These are phyloP conservation scores for Lobophora halterata DNA, from an alignment of 2,888 invertebrate genomes.

Conservation along the genomic window DNA sequence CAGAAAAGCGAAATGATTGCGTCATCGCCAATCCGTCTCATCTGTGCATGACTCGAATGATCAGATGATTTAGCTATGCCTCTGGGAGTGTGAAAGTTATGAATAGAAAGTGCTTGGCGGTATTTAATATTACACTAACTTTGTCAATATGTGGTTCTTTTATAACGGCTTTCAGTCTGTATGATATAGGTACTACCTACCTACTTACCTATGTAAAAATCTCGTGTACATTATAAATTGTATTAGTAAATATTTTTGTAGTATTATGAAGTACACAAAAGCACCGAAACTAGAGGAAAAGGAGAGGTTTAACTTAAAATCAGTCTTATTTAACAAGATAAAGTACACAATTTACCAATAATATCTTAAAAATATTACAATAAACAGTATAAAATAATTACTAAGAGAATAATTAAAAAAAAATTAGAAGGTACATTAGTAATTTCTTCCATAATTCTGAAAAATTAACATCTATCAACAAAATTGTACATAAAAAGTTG, in stretches of 20 bases:
- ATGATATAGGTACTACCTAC: too few relatives aligned
- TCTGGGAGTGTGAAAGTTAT: conserved; percentile 24
- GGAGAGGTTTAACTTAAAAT: conserved; percentile 38
- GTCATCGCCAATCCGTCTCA: too few relatives aligned
- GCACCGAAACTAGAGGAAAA: conserved; percentile 21
- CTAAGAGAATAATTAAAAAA: too few relatives aligned
- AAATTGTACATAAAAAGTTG: too few relatives aligned
- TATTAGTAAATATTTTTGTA: background rate
- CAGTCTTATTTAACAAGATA: conserved; percentile 49
- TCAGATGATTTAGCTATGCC: conserved; percentile 29
- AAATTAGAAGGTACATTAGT: too few relatives aligned
- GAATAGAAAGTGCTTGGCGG: conserved; percentile 27
- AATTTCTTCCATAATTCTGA: too few relatives aligned
- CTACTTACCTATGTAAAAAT: too few relatives aligned
- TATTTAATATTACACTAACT: conserved; percentile 1
- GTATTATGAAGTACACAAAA: conserved; percentile 3
- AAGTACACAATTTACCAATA: conserved; percentile 31
- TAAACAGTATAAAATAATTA: too few relatives aligned
- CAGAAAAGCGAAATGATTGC: conserved; percentile 1
- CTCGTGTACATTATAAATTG: too few relatives aligned
- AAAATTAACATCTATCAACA: too few relatives aligned
- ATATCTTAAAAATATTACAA: too few relatives aligned
- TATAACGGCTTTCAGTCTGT: background rate
- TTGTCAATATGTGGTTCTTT: conserved; percentile 11
- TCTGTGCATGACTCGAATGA: conserved; percentile 9